A percentile compares a stretch with the other conserved stretches of the same genome.
Evolutionary conservation across 2,113 vertebrate species (phyloP).

Genomic region (Chamaea fasciata): DNA sequence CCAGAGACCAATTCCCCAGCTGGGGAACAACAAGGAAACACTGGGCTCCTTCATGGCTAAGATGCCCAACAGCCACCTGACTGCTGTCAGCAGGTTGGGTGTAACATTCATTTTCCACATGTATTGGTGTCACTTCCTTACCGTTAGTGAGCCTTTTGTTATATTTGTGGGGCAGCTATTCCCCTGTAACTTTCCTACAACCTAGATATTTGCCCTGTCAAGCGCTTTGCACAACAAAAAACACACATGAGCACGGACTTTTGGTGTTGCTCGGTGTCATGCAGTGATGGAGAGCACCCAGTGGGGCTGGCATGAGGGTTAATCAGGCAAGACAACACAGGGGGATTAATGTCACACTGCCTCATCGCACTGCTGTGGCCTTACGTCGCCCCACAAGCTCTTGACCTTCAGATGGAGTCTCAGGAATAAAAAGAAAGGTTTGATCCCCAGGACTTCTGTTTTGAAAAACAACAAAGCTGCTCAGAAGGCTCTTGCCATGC

Average conservation of each 20-base stretch:
- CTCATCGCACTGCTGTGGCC: slow-evolving; percentile 18
- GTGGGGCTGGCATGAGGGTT: slow-evolving; percentile 43
- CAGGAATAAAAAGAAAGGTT: slow-evolving; percentile 78
- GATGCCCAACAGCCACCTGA: background rate
- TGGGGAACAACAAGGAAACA: background rate
- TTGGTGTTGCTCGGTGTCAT: slow-evolving; percentile 18
- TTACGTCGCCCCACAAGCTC: slow-evolving; percentile 50
- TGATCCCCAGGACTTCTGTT: slow-evolving; percentile 28
- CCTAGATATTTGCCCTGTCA: slow-evolving; percentile 15
- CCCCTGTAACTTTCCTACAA: background rate
- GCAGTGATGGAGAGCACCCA: slow-evolving; percentile 36
- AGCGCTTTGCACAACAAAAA: background rate
- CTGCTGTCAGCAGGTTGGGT: background rate
- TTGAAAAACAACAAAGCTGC: slow-evolving; percentile 33
- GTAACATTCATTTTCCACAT: background rate
- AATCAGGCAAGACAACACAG: slow-evolving; percentile 63
- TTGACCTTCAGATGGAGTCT: slow-evolving; percentile 64
- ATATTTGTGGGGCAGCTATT: background rate
- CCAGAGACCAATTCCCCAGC: background rate
- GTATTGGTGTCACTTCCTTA: background rate
- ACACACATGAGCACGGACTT: background rate
- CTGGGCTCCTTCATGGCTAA: background rate
- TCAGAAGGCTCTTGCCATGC: background rate
- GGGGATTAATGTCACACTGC: slow-evolving; percentile 46
- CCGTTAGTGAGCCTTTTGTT: accelerated